phyloP scores from a whole-genome alignment of 2,888 invertebrate species.

The Acheta domesticus region DNA sequence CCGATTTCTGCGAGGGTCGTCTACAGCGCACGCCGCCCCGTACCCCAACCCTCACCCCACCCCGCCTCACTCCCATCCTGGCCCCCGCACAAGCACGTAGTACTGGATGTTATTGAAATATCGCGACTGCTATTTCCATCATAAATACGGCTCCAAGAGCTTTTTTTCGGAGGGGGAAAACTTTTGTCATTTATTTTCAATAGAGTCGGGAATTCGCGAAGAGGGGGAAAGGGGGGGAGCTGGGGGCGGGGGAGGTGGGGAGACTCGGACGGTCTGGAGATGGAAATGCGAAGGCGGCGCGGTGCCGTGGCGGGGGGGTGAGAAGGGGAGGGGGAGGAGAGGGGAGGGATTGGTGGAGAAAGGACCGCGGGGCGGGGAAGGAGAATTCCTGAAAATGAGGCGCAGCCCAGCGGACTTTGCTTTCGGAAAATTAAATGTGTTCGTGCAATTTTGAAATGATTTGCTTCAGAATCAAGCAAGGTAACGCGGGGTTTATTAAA shows the following conservation, averaged over 20 bases:
- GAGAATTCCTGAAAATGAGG: neutral
- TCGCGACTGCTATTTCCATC: conserved; percentile 1
- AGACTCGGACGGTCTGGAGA: neutral
- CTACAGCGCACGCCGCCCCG: neutral
- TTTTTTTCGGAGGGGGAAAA: conserved; percentile 18
- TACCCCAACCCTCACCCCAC: neutral
- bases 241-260: neutral
- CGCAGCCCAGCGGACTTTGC: neutral
- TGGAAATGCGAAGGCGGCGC: neutral
- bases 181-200: conserved; percentile 18
- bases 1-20: no score
- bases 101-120: conserved; percentile 18
- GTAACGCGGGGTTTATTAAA: conserved; percentile 9
- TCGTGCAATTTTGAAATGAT: neutral
- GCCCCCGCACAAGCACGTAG: neutral
- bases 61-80: neutral
- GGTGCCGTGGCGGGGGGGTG: no score
- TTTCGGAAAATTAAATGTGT: neutral
- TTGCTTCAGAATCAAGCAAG: conserved; percentile 18
- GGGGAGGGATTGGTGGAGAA: neutral
- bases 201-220: neutral
- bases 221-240: neutral
- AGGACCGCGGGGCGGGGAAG: neutral
- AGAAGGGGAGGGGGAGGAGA: neutral
- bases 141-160: neutral